A percentile compares a stretch with the other conserved stretches of the same genome.
Evolutionary conservation across 1,140 invertebrate species (phyloP).

Genomic region (Aphelinus certus): DNA sequence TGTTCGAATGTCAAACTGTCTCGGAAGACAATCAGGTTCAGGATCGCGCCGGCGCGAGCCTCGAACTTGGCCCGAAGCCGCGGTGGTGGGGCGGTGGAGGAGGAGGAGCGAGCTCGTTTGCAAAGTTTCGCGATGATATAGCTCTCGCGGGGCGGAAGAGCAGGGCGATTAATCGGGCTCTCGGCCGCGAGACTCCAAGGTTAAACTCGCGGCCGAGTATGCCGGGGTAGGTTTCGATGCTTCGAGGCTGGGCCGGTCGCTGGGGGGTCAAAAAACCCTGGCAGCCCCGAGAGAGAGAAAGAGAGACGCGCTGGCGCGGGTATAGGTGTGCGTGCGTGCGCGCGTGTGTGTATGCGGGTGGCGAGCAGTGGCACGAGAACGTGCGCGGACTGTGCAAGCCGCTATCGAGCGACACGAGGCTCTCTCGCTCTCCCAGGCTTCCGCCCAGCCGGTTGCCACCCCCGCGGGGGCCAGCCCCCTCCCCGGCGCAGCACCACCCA

Average conservation of each 20-base stretch:
- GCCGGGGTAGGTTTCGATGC: conserved; percentile 3
- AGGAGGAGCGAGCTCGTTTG: not conserved
- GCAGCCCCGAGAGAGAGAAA: not conserved
- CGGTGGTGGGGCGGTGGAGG: not conserved
- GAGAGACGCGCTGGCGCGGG: not conserved
- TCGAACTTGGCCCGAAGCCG: conserved; percentile 25
- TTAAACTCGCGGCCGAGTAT: conserved; percentile 8
- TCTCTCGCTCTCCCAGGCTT: conserved; percentile 45
- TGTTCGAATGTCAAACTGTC: not conserved
- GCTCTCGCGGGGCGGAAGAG: not conserved
- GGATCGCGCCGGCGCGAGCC: not conserved
- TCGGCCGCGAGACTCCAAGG: conserved; percentile 32
- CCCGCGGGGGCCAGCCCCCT: conserved; percentile 47
- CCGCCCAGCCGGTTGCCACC: conserved; percentile 50
- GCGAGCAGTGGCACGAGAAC: conserved; percentile 45
- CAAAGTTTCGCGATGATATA: conserved; percentile 26
- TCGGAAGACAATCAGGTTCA: conserved; percentile 6
- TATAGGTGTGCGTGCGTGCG: too few species aligned
- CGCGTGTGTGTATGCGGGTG: too few species aligned
- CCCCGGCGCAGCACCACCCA: conserved; percentile 4
- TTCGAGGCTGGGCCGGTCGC: not conserved
- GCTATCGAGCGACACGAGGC: conserved; percentile 63
- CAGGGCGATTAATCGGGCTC: conserved; percentile 26
- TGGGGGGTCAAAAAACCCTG: too few species aligned
- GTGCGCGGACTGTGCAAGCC: conserved; percentile 60